phyloP scores from a whole-genome alignment of 2,888 invertebrate genomes.

The Molorchus minor region DNA sequence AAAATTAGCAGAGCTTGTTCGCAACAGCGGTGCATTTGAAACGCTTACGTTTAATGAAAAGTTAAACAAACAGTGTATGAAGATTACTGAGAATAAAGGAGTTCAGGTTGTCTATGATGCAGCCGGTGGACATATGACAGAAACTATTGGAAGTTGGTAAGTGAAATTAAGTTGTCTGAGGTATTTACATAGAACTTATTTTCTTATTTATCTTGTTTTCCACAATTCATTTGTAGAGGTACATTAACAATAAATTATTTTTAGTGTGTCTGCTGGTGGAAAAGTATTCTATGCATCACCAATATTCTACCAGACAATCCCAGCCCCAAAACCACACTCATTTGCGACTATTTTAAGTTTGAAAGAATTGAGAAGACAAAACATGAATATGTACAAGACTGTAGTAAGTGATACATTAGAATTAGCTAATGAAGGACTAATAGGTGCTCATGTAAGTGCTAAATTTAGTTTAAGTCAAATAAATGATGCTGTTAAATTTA shows the following conservation, averaged over 20 bases:
- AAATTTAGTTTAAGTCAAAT: conserved; percentile 67
- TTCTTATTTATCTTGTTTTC: too few species aligned
- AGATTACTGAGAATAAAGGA: conserved; percentile 68
- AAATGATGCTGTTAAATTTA: conserved; percentile 69
- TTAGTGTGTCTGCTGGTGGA: conserved; percentile 67
- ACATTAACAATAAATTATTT: conserved; percentile 1
- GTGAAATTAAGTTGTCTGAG: conserved; percentile 56
- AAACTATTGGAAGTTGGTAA: conserved; percentile 69
- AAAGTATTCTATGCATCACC: conserved; percentile 57
- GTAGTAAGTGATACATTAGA: conserved; percentile 66
- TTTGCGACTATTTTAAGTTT: conserved; percentile 54
- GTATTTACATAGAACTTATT: not conserved
- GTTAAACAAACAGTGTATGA: conserved; percentile 65
- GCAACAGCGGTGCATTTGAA: conserved; percentile 71
- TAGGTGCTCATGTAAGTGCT: conserved; percentile 68
- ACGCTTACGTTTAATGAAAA: conserved; percentile 70
- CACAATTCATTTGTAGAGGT: too few species aligned
- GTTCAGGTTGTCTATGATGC: conserved; percentile 73
- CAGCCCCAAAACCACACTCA: conserved; percentile 53
- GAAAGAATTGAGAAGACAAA: conserved; percentile 59
- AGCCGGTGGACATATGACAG: conserved; percentile 70
- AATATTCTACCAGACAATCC: conserved; percentile 47
- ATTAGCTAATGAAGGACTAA: conserved; percentile 70
- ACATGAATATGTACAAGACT: conserved; percentile 66
- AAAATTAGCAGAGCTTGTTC: conserved; percentile 67